phyloP scores from a whole-genome alignment of 2,113 vertebrate genomes.

The Malurus alboscapulatus region DNA sequence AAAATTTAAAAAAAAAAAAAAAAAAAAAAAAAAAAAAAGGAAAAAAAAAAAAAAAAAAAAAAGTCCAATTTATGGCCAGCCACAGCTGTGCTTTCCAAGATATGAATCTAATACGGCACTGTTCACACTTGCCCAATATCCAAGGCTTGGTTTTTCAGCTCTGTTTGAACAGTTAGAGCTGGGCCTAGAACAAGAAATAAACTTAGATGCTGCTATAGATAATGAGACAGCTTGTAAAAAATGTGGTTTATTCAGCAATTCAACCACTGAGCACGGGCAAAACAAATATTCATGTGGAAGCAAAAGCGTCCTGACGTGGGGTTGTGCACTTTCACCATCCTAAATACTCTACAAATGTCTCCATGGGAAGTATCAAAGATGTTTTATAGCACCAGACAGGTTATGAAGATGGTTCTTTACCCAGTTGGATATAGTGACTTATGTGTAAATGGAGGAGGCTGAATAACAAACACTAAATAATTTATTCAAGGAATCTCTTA shows the following conservation, averaged over 20 bases:
- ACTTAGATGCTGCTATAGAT: neutral
- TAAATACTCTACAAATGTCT: neutral
- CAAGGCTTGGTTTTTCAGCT: neutral
- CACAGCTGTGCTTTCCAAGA: neutral
- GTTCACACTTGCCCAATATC: neutral
- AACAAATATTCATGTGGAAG: neutral
- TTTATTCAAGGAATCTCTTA: neutral
- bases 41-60: neutral
- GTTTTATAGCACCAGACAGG: neutral
- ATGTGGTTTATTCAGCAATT: neutral
- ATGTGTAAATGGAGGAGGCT: neutral
- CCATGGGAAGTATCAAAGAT: conserved; percentile 28
- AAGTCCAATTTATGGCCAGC: neutral
- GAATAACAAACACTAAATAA: conserved; percentile 27
- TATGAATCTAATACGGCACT: rapidly evolving
- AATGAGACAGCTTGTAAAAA: neutral
- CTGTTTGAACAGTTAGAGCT: neutral
- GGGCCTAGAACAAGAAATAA: neutral
- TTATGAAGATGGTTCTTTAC: conserved; percentile 17
- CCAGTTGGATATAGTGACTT: neutral
- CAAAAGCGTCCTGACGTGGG: neutral
- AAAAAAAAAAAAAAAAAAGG: neutral
- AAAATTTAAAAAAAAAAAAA: neutral
- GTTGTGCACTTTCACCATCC: neutral
- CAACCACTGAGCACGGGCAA: neutral